These are phyloP conservation scores for Orbicella faveolata DNA, from an alignment of 64 coral and sea anemone genomes.

Conservation along the genomic window DNA sequence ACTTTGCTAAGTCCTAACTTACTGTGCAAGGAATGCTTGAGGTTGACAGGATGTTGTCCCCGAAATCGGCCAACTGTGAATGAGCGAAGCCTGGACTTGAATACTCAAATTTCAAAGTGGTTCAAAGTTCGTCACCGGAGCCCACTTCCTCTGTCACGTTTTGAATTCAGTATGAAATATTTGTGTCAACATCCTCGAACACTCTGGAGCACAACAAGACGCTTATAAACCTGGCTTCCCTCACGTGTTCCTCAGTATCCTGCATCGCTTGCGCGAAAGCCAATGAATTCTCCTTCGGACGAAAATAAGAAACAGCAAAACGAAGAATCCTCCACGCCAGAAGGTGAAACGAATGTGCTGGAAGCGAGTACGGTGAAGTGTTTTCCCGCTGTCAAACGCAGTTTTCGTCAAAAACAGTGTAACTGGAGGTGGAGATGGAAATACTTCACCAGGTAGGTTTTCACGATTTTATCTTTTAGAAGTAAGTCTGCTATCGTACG, in stretches of 20 bases:
- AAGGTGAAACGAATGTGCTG: conserved; percentile 27
- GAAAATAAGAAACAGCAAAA: conserved; percentile 5
- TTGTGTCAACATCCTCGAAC: neutral
- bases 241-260: neutral
- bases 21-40: neutral
- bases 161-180: neutral
- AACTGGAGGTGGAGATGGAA: conserved; percentile 47
- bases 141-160: neutral
- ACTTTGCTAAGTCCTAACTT: neutral
- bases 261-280: neutral
- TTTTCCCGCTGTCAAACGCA: conserved; percentile 41
- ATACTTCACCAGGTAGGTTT: conserved; percentile 20
- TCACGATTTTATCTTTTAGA: neutral
- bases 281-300: conserved; percentile 7
- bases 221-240: neutral
- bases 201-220: conserved; percentile 3
- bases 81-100: neutral
- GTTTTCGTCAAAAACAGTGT: conserved; percentile 31
- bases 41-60: neutral
- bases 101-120: neutral
- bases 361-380: conserved; percentile 3
- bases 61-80: neutral
- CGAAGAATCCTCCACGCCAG: neutral
- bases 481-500: neutral
- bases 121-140: neutral